Evolutionary conservation across 2,888 invertebrate species (phyloP).

Genomic region (Heliothis peltigera): DNA sequence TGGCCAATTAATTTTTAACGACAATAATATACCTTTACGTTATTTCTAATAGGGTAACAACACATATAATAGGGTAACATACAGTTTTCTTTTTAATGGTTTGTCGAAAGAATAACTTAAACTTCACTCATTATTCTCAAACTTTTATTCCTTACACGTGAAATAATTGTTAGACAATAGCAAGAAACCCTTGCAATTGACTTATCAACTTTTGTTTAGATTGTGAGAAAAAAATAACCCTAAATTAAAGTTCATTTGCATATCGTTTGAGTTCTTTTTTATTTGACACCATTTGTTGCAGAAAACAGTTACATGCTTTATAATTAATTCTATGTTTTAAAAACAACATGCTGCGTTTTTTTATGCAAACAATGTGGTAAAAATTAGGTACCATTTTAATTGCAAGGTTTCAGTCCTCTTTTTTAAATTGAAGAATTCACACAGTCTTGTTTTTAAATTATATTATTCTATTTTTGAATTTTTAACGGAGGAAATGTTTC

Average conservation of each 20-base stretch:
- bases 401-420: too few species aligned
- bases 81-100: not conserved
- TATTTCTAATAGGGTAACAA: not conserved
- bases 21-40: not conserved
- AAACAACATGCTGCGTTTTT: slow-evolving; percentile 22
- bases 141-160: slow-evolving; percentile 52
- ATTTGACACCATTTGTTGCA: slow-evolving; percentile 26
- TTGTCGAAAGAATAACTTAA: slow-evolving; percentile 5
- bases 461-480: too few species aligned
- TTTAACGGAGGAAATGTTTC: too few species aligned
- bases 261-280: slow-evolving; percentile 17
- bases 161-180: slow-evolving; percentile 57
- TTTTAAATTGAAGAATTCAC: too few species aligned
- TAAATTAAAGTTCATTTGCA: slow-evolving; percentile 66
- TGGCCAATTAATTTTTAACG: not conserved
- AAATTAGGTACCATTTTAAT: too few species aligned
- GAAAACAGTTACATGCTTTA: slow-evolving; percentile 39
- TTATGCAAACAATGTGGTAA: slow-evolving; percentile 24
- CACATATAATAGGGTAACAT: not conserved
- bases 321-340: slow-evolving; percentile 33
- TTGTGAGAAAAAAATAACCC: slow-evolving; percentile 79
- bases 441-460: too few species aligned
- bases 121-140: slow-evolving; percentile 7
- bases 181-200: slow-evolving; percentile 50
- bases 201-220: slow-evolving; percentile 74